A percentile compares a stretch with the other conserved stretches of the same genome.
These are phyloP conservation scores for Toxotes jaculatrix DNA, from an alignment of 2,113 vertebrate genomes.

Conservation along the genomic window DNA sequence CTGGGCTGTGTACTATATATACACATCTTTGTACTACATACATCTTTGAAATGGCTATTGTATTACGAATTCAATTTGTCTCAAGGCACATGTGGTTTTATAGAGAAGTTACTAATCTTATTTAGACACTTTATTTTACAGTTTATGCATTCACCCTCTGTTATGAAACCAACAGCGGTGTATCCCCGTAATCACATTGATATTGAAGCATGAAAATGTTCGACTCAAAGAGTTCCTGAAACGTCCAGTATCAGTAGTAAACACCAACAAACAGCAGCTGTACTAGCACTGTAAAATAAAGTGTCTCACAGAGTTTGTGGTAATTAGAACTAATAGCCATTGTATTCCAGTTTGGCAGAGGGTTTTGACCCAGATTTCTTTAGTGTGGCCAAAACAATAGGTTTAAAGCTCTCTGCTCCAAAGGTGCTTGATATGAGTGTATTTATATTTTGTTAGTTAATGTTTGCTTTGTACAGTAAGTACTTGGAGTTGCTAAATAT, in stretches of 20 bases:
- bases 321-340: slow-evolving; percentile 67
- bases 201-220: slow-evolving; percentile 18
- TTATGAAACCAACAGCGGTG: slow-evolving; percentile 44
- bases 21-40: slow-evolving; percentile 64
- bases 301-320: slow-evolving; percentile 69
- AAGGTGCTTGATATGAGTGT: slow-evolving; percentile 77
- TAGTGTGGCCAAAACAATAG: slow-evolving; percentile 63
- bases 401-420: slow-evolving; percentile 69
- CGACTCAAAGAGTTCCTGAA: slow-evolving; percentile 45
- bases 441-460: slow-evolving; percentile 83
- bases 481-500: slow-evolving; percentile 76
- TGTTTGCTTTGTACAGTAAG: slow-evolving; percentile 76
- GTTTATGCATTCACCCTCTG: slow-evolving; percentile 48
- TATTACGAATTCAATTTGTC: slow-evolving; percentile 73
- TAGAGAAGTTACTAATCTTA: slow-evolving; percentile 71
- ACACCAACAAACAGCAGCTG: slow-evolving; percentile 40
- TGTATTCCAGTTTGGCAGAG: slow-evolving; percentile 63
- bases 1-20: slow-evolving; percentile 63
- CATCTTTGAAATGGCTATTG: slow-evolving; percentile 71
- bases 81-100: slow-evolving; percentile 74
- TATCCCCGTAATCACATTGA: slow-evolving; percentile 28
- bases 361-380: slow-evolving; percentile 62
- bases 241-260: slow-evolving; percentile 56
- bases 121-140: slow-evolving; percentile 78
- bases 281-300: slow-evolving; percentile 73